Conservation (phyloP, 2,797 vertebrate genomes). For the Channa striata region DNA sequence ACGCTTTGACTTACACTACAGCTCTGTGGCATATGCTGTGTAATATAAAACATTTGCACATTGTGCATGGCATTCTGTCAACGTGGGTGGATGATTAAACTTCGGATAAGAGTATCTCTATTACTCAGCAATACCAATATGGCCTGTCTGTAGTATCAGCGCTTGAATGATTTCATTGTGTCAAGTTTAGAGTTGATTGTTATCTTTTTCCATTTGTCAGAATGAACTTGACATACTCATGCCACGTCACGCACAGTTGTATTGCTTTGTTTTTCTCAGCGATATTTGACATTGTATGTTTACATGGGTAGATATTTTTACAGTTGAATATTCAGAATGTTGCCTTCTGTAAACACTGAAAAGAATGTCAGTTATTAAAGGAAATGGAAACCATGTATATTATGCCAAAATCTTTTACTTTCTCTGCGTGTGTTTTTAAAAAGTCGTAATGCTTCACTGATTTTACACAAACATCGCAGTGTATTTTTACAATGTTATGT, state of each 20-base stretch:
- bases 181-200: conserved; percentile 17
- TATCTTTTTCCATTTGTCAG: conserved; percentile 13
- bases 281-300: conserved; percentile 25
- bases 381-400: conserved; percentile 11
- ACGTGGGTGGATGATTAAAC: conserved; percentile 8
- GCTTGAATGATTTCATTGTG: conserved; percentile 7
- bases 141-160: conserved; percentile 25
- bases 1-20: conserved; percentile 24
- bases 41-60: conserved; percentile 19
- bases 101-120: conserved; percentile 16
- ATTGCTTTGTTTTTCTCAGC: conserved; percentile 13
- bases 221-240: background rate
- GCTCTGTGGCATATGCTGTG: conserved; percentile 4
- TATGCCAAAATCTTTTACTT: background rate
- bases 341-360: conserved; percentile 36
- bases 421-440: conserved; percentile 8
- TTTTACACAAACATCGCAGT: conserved; percentile 26
- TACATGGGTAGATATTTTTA: conserved; percentile 55
- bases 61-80: conserved; percentile 5
- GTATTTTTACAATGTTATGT: conserved; percentile 30
- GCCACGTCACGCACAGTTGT: background rate
- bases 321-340: conserved; percentile 19
- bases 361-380: conserved; percentile 48
- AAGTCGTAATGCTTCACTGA: conserved; percentile 15
- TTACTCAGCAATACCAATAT: conserved; percentile 26